phyloP scores from a whole-genome alignment of 2,797 vertebrate species.

The Lates japonicus region DNA sequence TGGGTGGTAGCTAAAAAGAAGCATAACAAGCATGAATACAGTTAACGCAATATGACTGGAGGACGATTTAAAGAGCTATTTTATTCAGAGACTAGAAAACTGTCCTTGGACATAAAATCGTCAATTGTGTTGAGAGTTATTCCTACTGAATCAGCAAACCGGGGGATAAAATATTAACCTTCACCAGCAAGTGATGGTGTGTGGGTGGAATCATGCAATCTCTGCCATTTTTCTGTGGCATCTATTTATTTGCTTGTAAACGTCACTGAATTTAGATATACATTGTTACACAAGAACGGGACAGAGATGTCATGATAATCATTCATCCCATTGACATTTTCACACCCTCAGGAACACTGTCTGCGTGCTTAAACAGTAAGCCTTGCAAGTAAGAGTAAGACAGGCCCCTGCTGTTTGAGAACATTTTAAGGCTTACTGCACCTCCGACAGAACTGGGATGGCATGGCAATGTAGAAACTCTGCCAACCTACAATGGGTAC shows the following conservation, averaged over 20 bases:
- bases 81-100: constrained; percentile 36
- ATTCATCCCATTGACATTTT: constrained; percentile 47
- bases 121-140: constrained; percentile 51
- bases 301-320: constrained; percentile 56
- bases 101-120: constrained; percentile 45
- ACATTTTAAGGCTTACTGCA: constrained; percentile 49
- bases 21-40: constrained; percentile 30
- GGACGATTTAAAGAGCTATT: constrained; percentile 21
- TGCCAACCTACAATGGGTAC: constrained; percentile 54
- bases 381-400: constrained; percentile 5
- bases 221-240: constrained; percentile 50
- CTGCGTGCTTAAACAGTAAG: constrained; percentile 39
- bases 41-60: constrained; percentile 31
- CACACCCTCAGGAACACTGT: constrained; percentile 22
- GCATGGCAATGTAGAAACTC: constrained; percentile 40
- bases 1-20: constrained; percentile 31
- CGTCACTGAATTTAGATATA: constrained; percentile 30
- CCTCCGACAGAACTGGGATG: constrained; percentile 43
- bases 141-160: constrained; percentile 89
- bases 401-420: constrained; percentile 50
- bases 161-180: constrained; percentile 83
- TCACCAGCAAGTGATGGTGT: constrained; percentile 84
- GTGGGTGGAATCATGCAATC: constrained; percentile 62
- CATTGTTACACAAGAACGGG: constrained; percentile 35
- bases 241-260: constrained; percentile 50